Evolutionary conservation across 2,888 invertebrate genomes (phyloP).

Genomic region (Pachliopta kotzebuea): DNA sequence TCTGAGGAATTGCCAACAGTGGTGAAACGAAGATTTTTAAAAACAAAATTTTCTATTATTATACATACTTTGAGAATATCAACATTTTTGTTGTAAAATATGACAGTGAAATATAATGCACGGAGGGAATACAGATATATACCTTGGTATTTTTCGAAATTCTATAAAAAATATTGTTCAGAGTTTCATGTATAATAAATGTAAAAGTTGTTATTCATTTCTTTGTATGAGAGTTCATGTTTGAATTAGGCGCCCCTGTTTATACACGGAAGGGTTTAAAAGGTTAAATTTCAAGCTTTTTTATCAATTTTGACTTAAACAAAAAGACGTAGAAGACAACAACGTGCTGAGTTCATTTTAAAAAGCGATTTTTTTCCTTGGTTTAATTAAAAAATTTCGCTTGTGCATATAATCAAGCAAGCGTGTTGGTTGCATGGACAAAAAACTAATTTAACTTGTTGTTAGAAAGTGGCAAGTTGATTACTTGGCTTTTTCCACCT

Average conservation of each 20-base stretch:
- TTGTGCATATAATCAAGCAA: constrained; percentile 15
- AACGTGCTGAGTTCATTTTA: not conserved
- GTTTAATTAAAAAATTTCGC: constrained; percentile 13
- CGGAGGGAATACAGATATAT: not conserved
- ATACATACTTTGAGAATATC: not conserved
- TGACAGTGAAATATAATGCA: not conserved
- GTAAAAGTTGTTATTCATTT: no score
- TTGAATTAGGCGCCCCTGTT: no score
- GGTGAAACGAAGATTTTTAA: constrained; percentile 13
- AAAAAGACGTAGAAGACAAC: not conserved
- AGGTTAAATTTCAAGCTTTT: not conserved
- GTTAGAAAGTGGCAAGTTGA: constrained; percentile 21
- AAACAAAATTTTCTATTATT: not conserved
- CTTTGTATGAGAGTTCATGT: no score
- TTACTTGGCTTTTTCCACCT: constrained; percentile 1
- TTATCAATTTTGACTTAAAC: not conserved
- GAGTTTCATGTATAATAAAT: no score
- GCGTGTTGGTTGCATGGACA: constrained; percentile 7
- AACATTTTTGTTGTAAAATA: not conserved
- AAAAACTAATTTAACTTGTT: constrained; percentile 25
- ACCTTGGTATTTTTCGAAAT: no score
- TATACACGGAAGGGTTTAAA: no score
- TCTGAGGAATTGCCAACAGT: constrained; percentile 17
- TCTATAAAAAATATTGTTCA: no score
- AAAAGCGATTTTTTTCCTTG: not conserved